These are phyloP conservation scores for Procavia capensis DNA, from an alignment of 2,113 vertebrate genomes.

Conservation along the genomic window DNA sequence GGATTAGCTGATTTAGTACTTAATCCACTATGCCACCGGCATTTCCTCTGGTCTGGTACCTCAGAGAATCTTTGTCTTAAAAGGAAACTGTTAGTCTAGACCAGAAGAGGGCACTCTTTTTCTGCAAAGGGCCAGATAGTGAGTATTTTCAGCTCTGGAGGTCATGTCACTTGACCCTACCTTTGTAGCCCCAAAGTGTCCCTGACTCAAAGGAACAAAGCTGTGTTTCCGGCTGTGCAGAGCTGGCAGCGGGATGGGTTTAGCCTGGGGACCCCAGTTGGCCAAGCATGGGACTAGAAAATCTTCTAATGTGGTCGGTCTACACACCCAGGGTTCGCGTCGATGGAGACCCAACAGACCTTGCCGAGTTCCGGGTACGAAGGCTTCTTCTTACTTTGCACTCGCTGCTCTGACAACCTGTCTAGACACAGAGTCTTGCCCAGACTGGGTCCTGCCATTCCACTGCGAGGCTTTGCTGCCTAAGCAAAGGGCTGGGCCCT, in stretches of 20 bases:
- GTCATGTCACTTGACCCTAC: no score
- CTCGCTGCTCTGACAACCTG: not conserved
- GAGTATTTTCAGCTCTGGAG: no score
- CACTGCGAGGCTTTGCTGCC: not conserved
- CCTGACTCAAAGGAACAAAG: not conserved
- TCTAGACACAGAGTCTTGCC: not conserved
- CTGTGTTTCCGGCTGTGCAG: not conserved
- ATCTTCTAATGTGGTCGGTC: not conserved
- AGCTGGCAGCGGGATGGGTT: no score
- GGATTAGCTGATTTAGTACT: no score
- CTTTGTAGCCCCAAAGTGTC: no score
- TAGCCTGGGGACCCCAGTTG: no score
- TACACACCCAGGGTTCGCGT: not conserved
- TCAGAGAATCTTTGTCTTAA: not conserved
- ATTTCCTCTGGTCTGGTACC: no score
- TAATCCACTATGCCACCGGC: no score
- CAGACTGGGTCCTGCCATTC: not conserved
- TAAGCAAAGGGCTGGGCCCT: no score
- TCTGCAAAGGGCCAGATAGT: no score
- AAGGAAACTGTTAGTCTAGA: not conserved
- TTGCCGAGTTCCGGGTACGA: not conserved
- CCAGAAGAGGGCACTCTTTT: not conserved
- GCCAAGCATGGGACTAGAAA: not conserved
- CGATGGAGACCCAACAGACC: not conserved
- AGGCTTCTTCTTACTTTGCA: not conserved